phyloP scores from a whole-genome alignment of 2,797 vertebrate genomes.

The Varecia variegata region DNA sequence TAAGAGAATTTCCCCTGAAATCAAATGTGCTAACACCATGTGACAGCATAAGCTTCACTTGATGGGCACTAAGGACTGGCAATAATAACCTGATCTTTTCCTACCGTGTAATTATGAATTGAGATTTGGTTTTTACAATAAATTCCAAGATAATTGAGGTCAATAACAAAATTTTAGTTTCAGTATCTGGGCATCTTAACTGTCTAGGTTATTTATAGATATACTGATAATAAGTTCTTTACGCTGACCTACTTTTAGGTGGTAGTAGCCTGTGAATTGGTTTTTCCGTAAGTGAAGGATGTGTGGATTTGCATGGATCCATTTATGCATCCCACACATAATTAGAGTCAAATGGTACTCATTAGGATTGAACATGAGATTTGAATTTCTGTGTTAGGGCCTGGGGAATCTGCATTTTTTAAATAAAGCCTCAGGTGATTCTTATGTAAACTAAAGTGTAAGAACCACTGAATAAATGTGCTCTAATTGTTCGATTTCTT shows the following conservation, averaged over 20 bases:
- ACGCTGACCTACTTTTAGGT: background rate
- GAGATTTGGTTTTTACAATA: constrained; percentile 13
- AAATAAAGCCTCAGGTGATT: background rate
- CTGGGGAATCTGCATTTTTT: background rate
- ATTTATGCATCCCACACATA: background rate
- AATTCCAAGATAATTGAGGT: constrained; percentile 17
- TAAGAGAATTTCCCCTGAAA: background rate
- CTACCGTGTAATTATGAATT: constrained; percentile 8
- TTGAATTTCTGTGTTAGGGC: background rate
- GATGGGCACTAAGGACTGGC: background rate
- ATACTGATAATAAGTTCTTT: background rate
- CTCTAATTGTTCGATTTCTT: background rate
- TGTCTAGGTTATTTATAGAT: background rate
- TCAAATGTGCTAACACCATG: background rate
- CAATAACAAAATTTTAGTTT: background rate
- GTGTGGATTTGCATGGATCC: background rate
- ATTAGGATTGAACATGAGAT: background rate
- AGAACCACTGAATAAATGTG: background rate
- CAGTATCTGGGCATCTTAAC: background rate
- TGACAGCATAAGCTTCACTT: background rate
- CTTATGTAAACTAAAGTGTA: background rate
- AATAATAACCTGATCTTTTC: background rate
- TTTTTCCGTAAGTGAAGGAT: background rate
- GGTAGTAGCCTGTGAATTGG: background rate
- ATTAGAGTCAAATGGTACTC: background rate